Conservation (phyloP, 2,113 vertebrate genomes). For the Zootoca vivipara region DNA sequence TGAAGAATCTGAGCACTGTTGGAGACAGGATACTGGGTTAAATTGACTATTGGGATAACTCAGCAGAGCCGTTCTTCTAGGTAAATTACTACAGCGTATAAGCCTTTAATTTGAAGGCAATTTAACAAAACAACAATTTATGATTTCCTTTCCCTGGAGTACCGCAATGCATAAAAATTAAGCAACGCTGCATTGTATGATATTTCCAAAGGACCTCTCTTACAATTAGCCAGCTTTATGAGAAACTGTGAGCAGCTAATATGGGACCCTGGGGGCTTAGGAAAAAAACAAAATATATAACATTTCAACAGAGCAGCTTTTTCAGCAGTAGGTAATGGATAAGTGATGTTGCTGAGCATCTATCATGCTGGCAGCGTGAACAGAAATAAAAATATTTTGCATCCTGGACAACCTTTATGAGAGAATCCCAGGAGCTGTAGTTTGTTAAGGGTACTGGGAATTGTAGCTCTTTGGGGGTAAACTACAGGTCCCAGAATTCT, state of each 20-base stretch:
- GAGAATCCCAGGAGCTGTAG: neutral
- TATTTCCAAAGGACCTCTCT: constrained; percentile 32
- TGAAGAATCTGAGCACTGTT: neutral
- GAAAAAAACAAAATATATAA: constrained; percentile 28
- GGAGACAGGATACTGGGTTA: neutral
- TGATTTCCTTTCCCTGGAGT: constrained; percentile 26
- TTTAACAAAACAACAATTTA: constrained; percentile 55
- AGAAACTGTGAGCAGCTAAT: constrained; percentile 7
- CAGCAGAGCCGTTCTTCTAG: neutral
- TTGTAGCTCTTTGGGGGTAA: too few relatives aligned
- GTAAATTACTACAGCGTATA: constrained; percentile 12
- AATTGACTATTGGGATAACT: neutral
- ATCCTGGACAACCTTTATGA: constrained; percentile 1
- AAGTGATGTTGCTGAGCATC: constrained; percentile 23
- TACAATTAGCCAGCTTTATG: constrained; percentile 50
- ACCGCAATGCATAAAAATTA: constrained; percentile 49
- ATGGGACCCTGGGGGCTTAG: constrained; percentile 21
- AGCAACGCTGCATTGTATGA: neutral
- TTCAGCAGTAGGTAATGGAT: constrained; percentile 8
- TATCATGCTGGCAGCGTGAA: constrained; percentile 28
- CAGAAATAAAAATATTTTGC: constrained; percentile 35
- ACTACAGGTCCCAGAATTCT: too few relatives aligned
- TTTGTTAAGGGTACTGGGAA: too few relatives aligned
- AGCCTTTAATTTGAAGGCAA: constrained; percentile 55
- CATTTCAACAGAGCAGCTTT: constrained; percentile 7